Evolutionary conservation across 2,797 vertebrate genomes (phyloP), one percentile per base, ranked within the genome.

Genomic region (Premnoplex brunnescens): DNA sequence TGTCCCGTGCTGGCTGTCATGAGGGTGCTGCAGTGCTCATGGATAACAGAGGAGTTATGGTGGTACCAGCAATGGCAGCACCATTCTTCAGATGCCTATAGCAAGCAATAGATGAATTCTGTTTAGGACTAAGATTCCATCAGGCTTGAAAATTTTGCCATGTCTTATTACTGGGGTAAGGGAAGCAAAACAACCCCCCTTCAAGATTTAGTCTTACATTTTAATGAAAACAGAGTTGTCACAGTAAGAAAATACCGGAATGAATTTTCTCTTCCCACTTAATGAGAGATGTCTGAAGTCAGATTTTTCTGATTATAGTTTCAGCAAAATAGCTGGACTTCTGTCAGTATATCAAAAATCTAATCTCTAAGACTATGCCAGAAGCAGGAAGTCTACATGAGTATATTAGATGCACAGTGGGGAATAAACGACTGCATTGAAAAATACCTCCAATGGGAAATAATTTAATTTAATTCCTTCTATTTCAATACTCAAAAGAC

Each of bases 1-100:
- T 32, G 8, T 21, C 3, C 36, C 7, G 2, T 17, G 20, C 27
- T 1, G 0, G 7, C 2, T 66, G 43, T 22, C 41, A 2, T 7
- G 14, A 85, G 26, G 3, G 37, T 0, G 1, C 32, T 37, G 32
- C 49, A 52, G 37, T 1, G 0, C 9, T 54, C 48, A 46, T 36
- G 9, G 14, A 39, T 52, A 24, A 62, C 60, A 63, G 12, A 39
- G 9, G 28, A 39, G 20, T 2, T 30, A 6, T 23, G 23, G n/a
- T 55, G 32, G 13, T 32, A 8, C 10, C 27, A 54, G 64, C 46
- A 58, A 52, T 4, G 7, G 12, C 26, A 48, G 36, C 52, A 85
- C 13, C 8, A 12, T 48, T 36, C 0, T 0, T 77, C 44, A 81
- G 51, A 27, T 3, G 2, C 32, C 54, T 58, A 46, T 5, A 20